Percentiles rank a stretch among this genome's conserved stretches.
phyloP scores from a whole-genome alignment of 2,797 vertebrate species.

The Anguilla obscura region DNA sequence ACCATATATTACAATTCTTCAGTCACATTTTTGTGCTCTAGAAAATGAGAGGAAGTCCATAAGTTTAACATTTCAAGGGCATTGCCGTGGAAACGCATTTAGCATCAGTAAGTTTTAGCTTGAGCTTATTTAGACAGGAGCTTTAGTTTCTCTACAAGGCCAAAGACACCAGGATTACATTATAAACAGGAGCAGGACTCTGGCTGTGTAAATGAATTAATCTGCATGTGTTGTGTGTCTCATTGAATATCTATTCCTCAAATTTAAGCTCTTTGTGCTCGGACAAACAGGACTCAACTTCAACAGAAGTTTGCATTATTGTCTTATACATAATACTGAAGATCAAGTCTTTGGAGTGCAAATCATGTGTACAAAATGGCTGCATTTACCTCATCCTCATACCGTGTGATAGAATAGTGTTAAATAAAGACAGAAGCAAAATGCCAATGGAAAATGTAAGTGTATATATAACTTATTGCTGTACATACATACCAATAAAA shows the following conservation, averaged over 20 bases:
- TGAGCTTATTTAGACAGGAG: not conserved
- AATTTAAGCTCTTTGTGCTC: constrained; percentile 33
- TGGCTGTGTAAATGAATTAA: constrained; percentile 58
- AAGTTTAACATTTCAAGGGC: not conserved
- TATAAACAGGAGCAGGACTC: constrained; percentile 64
- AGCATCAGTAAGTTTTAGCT: not conserved
- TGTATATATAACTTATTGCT: constrained; percentile 87
- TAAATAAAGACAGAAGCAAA: constrained; percentile 46
- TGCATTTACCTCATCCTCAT: constrained; percentile 69
- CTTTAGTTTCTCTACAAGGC: not conserved
- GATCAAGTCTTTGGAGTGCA: constrained; percentile 9
- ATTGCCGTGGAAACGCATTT: not conserved
- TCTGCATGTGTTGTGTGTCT: constrained; percentile 45
- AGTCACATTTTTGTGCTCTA: not conserved
- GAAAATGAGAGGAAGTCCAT: not conserved
- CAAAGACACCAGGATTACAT: not conserved
- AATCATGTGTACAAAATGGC: constrained; percentile 54
- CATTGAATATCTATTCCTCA: constrained; percentile 47
- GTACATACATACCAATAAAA: constrained; percentile 76
- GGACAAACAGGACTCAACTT: constrained; percentile 2
- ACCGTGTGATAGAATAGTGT: constrained; percentile 41
- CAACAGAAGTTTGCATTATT: constrained; percentile 9
- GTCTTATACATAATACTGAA: constrained; percentile 18
- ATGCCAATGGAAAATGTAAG: constrained; percentile 58
- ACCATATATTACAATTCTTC: not conserved